Conservation (phyloP, 1,140 invertebrate genomes). For the Aphidius ervi region DNA sequence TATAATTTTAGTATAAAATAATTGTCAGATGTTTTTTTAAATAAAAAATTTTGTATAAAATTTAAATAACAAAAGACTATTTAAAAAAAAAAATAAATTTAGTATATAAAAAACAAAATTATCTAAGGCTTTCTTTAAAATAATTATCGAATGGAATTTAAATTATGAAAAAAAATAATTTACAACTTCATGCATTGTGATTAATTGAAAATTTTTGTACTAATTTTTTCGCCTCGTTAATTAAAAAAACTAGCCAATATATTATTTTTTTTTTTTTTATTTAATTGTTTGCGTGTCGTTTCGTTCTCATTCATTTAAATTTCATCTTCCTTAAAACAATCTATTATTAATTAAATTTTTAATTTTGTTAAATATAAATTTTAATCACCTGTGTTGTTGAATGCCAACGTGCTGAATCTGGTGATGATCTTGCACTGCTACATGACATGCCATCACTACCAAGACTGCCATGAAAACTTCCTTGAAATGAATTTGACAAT, state of each 20-base stretch:
- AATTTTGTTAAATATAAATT: background rate
- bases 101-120: too few relatives aligned
- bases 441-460: constrained; percentile 53
- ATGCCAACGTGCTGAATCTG: constrained; percentile 47
- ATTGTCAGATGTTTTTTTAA: too few relatives aligned
- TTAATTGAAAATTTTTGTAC: constrained; percentile 31
- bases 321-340: too few relatives aligned
- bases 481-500: constrained; percentile 47
- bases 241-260: constrained; percentile 10
- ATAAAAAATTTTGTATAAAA: too few relatives aligned
- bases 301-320: constrained; percentile 34
- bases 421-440: constrained; percentile 51
- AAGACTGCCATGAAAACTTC: constrained; percentile 51
- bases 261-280: background rate
- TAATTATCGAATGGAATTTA: constrained; percentile 7
- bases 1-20: too few relatives aligned
- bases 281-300: constrained; percentile 27
- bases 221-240: constrained; percentile 33
- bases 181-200: constrained; percentile 29
- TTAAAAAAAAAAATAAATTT: too few relatives aligned
- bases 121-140: too few relatives aligned
- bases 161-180: too few relatives aligned
- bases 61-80: too few relatives aligned
- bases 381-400: constrained; percentile 45
- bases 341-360: background rate